These are phyloP conservation scores for Drosophila auraria DNA, from an alignment of 1,140 invertebrate species.

Conservation along the genomic window DNA sequence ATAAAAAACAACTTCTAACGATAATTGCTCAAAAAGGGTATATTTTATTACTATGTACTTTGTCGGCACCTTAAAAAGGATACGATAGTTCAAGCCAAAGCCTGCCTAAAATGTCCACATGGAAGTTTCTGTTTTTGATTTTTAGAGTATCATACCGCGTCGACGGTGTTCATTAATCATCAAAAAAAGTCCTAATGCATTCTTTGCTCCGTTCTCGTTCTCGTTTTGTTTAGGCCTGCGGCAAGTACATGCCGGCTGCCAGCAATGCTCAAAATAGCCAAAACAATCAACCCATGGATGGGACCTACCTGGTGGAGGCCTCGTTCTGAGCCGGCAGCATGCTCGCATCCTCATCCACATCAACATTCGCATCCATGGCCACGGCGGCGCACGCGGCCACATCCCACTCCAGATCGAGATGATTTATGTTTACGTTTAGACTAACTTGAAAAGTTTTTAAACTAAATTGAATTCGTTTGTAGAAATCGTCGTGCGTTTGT, in stretches of 20 bases:
- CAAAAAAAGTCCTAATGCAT: constrained; percentile 34
- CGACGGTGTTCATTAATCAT: constrained; percentile 23
- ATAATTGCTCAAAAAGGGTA: background rate
- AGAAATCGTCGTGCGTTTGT: constrained; percentile 51
- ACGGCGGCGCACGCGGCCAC: constrained; percentile 7
- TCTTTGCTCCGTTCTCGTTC: constrained; percentile 38
- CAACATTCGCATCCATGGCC: constrained; percentile 20
- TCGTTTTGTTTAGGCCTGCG: constrained; percentile 87
- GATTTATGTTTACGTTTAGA: constrained; percentile 75
- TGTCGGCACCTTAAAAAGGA: background rate
- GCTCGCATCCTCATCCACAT: constrained; percentile 8
- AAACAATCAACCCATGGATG: constrained; percentile 91
- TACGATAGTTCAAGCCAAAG: background rate
- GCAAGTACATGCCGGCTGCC: constrained; percentile 93
- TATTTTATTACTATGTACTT: background rate
- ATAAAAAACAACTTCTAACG: too few relatives aligned
- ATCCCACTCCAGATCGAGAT: constrained; percentile 50
- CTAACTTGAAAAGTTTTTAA: constrained; percentile 80
- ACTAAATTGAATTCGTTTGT: constrained; percentile 73
- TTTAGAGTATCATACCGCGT: constrained; percentile 2
- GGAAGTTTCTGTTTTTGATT: constrained; percentile 18
- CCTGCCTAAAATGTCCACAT: background rate
- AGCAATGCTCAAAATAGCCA: constrained; percentile 91
- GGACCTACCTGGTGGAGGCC: constrained; percentile 93
- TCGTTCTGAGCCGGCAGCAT: constrained; percentile 87